These are phyloP conservation scores for Pteropus alecto DNA, from an alignment of 2,113 vertebrate species.

Conservation along the genomic window DNA sequence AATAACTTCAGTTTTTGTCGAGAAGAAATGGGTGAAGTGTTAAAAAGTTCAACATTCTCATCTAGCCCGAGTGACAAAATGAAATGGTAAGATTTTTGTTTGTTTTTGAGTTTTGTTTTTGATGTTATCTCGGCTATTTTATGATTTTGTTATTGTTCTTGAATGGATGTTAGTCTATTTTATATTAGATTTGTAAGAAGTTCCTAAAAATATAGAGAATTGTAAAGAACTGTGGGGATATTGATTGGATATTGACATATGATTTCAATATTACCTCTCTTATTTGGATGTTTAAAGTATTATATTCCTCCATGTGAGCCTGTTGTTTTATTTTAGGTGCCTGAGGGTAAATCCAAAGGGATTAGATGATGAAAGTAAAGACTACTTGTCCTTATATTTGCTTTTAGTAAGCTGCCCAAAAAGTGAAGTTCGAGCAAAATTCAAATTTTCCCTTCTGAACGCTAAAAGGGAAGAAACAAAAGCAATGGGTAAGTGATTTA, in stretches of 20 bases:
- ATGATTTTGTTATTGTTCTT: not conserved
- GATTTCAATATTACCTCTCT: conserved; percentile 26
- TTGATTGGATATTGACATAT: conserved; percentile 9
- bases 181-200: conserved; percentile 33
- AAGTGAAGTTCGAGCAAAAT: conserved; percentile 99
- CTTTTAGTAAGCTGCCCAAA: conserved; percentile 99
- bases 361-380: conserved; percentile 99
- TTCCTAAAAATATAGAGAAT: not conserved
- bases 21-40: conserved; percentile 92
- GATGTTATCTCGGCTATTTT: not conserved
- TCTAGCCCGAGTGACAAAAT: conserved; percentile 92
- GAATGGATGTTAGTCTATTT: not conserved
- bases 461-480: conserved; percentile 99
- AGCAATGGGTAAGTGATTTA: conserved; percentile 94
- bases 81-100: conserved; percentile 87
- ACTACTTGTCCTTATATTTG: conserved; percentile 98
- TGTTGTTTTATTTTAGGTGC: conserved; percentile 89
- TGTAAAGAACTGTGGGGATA: not conserved
- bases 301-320: conserved; percentile 54
- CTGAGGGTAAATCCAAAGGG: conserved; percentile 99
- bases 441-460: conserved; percentile 98
- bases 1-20: conserved; percentile 93
- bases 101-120: not conserved
- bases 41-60: conserved; percentile 92
- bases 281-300: conserved; percentile 34